phyloP scores from a whole-genome alignment of 2,888 invertebrate genomes.

The Ormyrus pomaceus region DNA sequence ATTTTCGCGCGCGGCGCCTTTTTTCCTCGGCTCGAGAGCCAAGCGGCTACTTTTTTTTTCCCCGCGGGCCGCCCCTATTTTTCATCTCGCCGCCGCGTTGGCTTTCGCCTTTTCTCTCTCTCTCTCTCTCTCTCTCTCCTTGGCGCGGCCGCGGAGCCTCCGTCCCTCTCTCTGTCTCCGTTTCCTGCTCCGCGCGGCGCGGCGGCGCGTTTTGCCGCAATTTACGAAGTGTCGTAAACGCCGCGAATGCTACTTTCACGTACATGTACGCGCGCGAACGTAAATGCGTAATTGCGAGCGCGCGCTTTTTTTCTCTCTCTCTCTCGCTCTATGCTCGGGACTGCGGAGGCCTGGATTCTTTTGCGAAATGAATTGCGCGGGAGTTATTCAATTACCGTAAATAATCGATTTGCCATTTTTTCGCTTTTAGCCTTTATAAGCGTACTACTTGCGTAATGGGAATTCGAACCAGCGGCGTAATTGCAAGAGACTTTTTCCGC shows the following conservation, averaged over 20 bases:
- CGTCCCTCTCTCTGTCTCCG: background rate
- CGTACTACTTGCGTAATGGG: too few relatives aligned
- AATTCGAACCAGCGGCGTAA: too few relatives aligned
- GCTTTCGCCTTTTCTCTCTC: background rate
- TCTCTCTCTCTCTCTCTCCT: background rate
- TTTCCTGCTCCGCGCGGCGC: background rate
- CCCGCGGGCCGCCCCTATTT: background rate
- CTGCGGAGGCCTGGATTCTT: slow-evolving; percentile 10
- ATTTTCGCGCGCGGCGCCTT: slow-evolving; percentile 26
- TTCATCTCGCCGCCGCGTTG: background rate
- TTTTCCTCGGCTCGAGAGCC: background rate
- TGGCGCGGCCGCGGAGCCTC: background rate
- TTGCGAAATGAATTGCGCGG: slow-evolving; percentile 20
- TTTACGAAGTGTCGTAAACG: slow-evolving; percentile 49
- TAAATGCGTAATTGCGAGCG: slow-evolving; percentile 38
- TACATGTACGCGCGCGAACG: slow-evolving; percentile 6
- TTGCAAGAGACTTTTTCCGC: too few relatives aligned
- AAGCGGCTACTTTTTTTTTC: background rate
- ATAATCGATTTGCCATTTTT: background rate
- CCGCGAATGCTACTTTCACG: slow-evolving; percentile 28
- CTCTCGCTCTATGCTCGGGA: too few relatives aligned
- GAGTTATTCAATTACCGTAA: background rate
- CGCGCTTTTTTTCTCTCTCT: background rate
- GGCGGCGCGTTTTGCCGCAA: slow-evolving; percentile 4
- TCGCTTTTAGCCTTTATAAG: too few relatives aligned